Evolutionary conservation across 1,140 invertebrate species (phyloP), one percentile per base, ranked within the genome.

Genomic region (Neodiprion lecontei): DNA sequence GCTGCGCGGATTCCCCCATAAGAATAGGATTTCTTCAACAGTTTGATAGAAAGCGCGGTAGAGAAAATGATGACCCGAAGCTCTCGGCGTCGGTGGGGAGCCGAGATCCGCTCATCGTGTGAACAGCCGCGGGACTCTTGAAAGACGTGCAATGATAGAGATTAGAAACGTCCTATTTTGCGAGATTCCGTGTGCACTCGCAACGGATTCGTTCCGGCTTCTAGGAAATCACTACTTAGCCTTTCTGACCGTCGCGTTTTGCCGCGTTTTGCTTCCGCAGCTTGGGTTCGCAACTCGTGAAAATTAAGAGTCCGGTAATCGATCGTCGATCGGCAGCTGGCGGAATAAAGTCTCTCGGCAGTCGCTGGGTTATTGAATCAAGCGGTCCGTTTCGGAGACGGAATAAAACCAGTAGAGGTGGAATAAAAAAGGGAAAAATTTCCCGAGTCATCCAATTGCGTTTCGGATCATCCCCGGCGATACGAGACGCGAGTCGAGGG

Each of bases 21-120:
- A 40, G 28, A 40, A 40, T 2, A 40, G 28, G 28, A 40, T 40
- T 40, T 40, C 28, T 40, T 40, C 28, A 40, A 40, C 28, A 40
- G 53, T 61, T 61, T 61, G 53, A 61, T 61, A 61, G 53, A 61
- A 61, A 61, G 53, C 53, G 28, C 28, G 9, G 5, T 61, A 5
- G 53, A 61, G 53, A 61, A 61, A 61, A 61, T 61, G 53, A 61
- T 61, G 53, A 61, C 53, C 53, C 53, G 53, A 12, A 61, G 53
- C 53, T 7, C 5, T 12, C 53, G 53, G 53, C n/a, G 11, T 40
- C 53, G 53, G 53, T 61, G n/a, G 11, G 4, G 53, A 0, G 28
- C 53, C n/a, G 28, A 61, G 53, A 40, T 40, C 53, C 9, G 28
- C 28, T 40, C 28, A 61, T 61, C 53, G 53, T 61, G 53, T 61